Conservation (phyloP, 2,888 invertebrate genomes). For the Tineola bisselliella region DNA sequence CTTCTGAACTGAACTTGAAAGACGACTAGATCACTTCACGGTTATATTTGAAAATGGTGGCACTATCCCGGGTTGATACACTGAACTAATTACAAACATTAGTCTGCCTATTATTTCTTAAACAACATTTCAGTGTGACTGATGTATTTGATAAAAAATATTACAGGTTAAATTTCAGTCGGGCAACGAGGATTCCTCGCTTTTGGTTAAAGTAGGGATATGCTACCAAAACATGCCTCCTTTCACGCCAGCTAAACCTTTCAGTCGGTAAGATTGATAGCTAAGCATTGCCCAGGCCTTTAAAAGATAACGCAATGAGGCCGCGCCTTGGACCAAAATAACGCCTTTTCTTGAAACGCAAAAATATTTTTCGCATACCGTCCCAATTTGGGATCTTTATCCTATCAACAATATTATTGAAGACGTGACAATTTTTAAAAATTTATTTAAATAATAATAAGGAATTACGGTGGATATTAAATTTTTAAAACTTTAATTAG, state of each 20-base stretch:
- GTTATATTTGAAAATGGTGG: too few relatives aligned
- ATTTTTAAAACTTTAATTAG: too few relatives aligned
- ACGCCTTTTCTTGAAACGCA: neutral
- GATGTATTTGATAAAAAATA: too few relatives aligned
- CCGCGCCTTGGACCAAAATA: constrained; percentile 10
- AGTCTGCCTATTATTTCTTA: too few relatives aligned
- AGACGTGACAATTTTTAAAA: neutral
- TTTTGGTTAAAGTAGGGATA: constrained; percentile 1
- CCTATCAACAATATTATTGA: neutral
- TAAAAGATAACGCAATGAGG: constrained; percentile 12
- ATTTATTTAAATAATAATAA: too few relatives aligned
- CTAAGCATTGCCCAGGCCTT: neutral
- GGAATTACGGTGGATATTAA: too few relatives aligned
- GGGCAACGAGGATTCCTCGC: neutral
- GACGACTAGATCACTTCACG: too few relatives aligned
- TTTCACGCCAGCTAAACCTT: constrained; percentile 11
- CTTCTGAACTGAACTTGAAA: too few relatives aligned
- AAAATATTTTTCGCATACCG: constrained; percentile 8
- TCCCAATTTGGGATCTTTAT: neutral
- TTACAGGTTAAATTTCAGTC: neutral
- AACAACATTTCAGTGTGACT: too few relatives aligned
- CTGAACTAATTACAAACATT: too few relatives aligned
- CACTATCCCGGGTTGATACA: too few relatives aligned
- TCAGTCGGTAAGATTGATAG: constrained; percentile 14
- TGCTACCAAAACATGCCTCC: constrained; percentile 12